phyloP scores from a whole-genome alignment of 2,888 invertebrate species.

The Parelbella ahira region DNA sequence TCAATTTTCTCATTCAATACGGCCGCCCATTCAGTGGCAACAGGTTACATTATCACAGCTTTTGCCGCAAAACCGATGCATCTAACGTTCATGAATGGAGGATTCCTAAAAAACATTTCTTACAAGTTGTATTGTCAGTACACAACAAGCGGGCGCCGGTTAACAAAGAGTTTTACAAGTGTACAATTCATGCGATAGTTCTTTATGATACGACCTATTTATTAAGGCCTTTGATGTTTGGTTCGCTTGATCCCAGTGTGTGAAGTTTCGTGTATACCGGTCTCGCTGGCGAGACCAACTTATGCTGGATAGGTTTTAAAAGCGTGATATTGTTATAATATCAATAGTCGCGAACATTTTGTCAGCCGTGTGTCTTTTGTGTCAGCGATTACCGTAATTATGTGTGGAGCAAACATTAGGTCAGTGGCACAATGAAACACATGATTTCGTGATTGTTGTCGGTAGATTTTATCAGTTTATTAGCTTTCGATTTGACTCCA shows the following conservation, averaged over 20 bases:
- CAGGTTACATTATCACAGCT: conserved; percentile 68
- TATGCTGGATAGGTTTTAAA: conserved; percentile 67
- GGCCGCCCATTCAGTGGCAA: conserved; percentile 42
- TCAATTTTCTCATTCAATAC: conserved; percentile 25
- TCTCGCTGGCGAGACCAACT: conserved; percentile 42
- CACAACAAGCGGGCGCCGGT: conserved; percentile 72
- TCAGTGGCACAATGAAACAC: conserved; percentile 33
- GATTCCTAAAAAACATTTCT: conserved; percentile 78
- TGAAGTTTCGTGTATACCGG: conserved; percentile 34
- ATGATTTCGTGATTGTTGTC: conserved; percentile 31
- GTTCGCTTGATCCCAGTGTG: conserved; percentile 40
- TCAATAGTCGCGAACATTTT: conserved; percentile 75
- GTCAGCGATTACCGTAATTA: conserved; percentile 69
- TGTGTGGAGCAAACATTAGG: conserved; percentile 50
- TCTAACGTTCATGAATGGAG: conserved; percentile 73
- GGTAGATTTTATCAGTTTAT: conserved; percentile 23
- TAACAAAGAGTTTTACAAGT: conserved; percentile 77
- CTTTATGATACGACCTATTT: conserved; percentile 69
- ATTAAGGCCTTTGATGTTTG: conserved; percentile 53
- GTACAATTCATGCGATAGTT: conserved; percentile 77
- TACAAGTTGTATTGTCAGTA: conserved; percentile 77
- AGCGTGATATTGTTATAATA: conserved; percentile 75
- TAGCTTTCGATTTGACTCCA: conserved; percentile 21
- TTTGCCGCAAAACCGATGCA: conserved; percentile 64
- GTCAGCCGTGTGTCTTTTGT: conserved; percentile 67